A percentile compares a stretch with the other conserved stretches of the same genome.
phyloP scores from a whole-genome alignment of 1,140 invertebrate genomes.

The Sarcophaga bullata region DNA sequence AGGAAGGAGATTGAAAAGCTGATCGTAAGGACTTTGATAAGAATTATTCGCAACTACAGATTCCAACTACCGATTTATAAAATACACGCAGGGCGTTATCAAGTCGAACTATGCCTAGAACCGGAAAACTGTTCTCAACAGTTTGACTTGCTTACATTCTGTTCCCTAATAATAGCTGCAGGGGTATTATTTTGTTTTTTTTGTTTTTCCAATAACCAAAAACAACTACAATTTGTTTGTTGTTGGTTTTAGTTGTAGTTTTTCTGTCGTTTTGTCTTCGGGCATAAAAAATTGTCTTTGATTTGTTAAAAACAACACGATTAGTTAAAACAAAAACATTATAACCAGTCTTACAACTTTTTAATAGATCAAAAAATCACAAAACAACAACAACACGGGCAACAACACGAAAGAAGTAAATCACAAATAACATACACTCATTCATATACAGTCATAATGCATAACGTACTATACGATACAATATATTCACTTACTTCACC shows the following conservation, averaged over 20 bases:
- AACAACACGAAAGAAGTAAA: not conserved
- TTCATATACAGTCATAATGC: slow-evolving; percentile 3
- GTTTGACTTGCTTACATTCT: not conserved
- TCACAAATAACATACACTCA: not conserved
- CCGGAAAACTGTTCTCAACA: not conserved
- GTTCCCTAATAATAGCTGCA: not conserved
- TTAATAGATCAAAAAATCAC: slow-evolving; percentile 21
- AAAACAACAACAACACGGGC: not conserved
- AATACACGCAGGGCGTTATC: no score
- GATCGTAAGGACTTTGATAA: no score
- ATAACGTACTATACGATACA: not conserved
- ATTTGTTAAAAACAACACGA: not conserved
- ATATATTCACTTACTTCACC: no score
- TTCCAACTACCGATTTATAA: no score
- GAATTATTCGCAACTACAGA: no score
- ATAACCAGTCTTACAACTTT: slow-evolving; percentile 24
- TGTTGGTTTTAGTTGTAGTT: no score
- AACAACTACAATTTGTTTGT: no score
- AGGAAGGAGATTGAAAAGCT: no score
- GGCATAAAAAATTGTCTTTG: not conserved
- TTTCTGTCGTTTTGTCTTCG: no score
- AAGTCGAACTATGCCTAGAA: no score
- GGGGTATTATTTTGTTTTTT: not conserved
- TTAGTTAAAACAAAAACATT: not conserved
- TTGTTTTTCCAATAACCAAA: no score